Evolutionary conservation across 2,797 vertebrate genomes (phyloP).

Genomic region (Pipistrellus kuhlii): DNA sequence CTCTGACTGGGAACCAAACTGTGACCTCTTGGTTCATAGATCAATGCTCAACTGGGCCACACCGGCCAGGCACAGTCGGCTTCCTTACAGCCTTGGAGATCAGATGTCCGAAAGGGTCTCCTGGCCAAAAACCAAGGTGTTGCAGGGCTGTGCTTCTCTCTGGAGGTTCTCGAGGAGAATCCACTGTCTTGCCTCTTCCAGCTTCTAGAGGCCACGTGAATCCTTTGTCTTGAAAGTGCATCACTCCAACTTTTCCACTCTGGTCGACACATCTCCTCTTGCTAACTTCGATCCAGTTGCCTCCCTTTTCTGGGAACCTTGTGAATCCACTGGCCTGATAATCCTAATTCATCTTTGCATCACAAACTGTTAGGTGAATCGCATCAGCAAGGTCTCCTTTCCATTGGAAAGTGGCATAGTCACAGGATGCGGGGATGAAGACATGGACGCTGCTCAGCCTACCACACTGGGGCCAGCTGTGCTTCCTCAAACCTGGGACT

Average conservation of each 20-base stretch:
- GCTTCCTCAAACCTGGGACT: background rate
- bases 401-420: background rate
- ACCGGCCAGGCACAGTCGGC: background rate
- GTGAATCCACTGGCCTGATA: background rate
- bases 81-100: background rate
- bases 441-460: accelerated
- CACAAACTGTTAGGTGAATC: background rate
- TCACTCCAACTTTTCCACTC: background rate
- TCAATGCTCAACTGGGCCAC: too few relatives aligned
- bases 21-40: too few relatives aligned
- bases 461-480: accelerated
- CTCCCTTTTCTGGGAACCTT: background rate
- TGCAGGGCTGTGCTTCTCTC: background rate
- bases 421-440: background rate
- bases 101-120: background rate
- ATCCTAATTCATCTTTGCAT: background rate
- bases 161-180: background rate
- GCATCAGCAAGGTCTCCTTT: background rate
- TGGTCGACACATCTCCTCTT: background rate
- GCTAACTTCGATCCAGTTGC: background rate
- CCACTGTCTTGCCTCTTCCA: background rate
- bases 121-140: background rate
- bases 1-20: too few relatives aligned
- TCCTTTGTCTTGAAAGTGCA: background rate
- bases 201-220: background rate